Evolutionary conservation across 1,140 invertebrate genomes (phyloP), one percentile per base, ranked within the genome.

Genomic region (Lepidurus arcticus): DNA sequence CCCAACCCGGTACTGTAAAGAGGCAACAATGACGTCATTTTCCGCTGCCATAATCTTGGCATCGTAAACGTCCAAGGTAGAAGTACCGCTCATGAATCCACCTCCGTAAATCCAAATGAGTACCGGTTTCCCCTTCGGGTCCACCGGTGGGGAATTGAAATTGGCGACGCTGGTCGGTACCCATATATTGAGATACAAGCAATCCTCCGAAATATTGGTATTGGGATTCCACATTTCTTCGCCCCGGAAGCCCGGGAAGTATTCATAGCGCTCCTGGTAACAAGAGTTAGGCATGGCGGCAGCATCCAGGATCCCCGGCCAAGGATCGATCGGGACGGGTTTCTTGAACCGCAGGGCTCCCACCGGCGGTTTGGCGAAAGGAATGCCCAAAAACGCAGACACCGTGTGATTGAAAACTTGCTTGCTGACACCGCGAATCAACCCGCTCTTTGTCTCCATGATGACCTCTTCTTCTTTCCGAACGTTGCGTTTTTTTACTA

Each of bases 191-290:
- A 98, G 86, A 84, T 97, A 97, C 0, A 98, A 86, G 84, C 95
- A 98, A 84, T 98, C 95, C 87, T 98, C 95, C 11, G 93, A 94
- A 78, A 95, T 90, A 83, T 94, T 92, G 1, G 94, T 96, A 81
- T 95, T 96, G 0, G 94, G 93, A 85, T 96, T 97, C 95, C 95
- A 97, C 93, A 96, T 97, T 83, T 94, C 92, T 82, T 95, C 93
- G n/a, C 94, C 93, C 78, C 91, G 90, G 84, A 95, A 95, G 1
- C 92, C 93, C 0, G 92, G 92, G 81, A 95, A 95, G 83, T 93
- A 94, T 83, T 94, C 92, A 84, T 94, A 94, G 78, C 91, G 88
- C 84, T 94, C 93, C 73, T 82, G 82, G 44, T 81, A 78, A 85
- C 94, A 95, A 79, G 92, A 93, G 83, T 94, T 93, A 42, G 93